These are phyloP conservation scores for Megastigmus dorsalis DNA, from an alignment of 2,888 invertebrate genomes.

Conservation along the genomic window DNA sequence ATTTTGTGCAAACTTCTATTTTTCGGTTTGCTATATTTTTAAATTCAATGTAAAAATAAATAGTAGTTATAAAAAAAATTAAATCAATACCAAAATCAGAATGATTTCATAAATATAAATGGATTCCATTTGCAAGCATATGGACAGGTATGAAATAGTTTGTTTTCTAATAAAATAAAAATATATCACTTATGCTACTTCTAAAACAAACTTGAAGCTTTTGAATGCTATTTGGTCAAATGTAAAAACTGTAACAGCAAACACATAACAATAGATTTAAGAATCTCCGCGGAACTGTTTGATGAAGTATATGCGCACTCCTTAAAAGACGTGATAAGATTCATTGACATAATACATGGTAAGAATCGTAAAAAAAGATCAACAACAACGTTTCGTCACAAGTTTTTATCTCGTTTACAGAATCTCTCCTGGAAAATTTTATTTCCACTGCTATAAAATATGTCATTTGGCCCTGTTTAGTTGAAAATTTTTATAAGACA, in stretches of 20 bases:
- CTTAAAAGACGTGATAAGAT: constrained; percentile 34
- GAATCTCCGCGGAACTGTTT: constrained; percentile 3
- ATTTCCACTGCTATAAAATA: constrained; percentile 1
- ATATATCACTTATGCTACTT: too few species aligned
- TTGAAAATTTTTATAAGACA: background rate
- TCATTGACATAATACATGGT: constrained; percentile 38
- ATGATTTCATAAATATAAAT: too few species aligned
- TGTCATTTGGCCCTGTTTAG: background rate
- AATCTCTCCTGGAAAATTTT: constrained; percentile 33
- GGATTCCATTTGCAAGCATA: too few species aligned
- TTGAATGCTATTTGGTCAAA: background rate
- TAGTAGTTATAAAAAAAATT: too few species aligned
- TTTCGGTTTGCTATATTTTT: too few species aligned
- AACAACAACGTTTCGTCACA: constrained; percentile 36
- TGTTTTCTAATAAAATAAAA: too few species aligned
- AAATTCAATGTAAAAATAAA: too few species aligned
- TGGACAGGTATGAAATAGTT: too few species aligned
- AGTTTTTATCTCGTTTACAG: constrained; percentile 36
- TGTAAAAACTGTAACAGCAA: background rate
- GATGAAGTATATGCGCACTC: constrained; percentile 16
- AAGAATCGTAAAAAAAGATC: constrained; percentile 42
- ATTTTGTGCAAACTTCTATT: too few species aligned
- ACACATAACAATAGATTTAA: constrained; percentile 16
- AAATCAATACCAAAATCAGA: too few species aligned
- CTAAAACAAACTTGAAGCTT: background rate